Conservation (phyloP, 2,888 invertebrate species). For the Microplitis manilae region DNA sequence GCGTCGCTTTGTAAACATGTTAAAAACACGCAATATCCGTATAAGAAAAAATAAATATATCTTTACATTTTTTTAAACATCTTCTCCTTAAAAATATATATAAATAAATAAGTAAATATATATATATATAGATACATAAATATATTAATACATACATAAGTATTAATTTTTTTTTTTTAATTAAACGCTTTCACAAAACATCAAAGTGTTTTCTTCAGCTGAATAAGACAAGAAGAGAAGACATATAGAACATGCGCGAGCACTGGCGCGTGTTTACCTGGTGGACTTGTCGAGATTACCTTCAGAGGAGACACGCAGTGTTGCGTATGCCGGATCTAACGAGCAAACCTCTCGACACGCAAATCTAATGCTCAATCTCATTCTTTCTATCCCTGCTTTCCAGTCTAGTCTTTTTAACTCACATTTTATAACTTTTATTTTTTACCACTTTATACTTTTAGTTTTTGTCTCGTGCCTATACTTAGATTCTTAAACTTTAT, state of each 20-base stretch:
- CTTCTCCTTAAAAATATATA: neutral
- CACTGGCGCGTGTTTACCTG: conserved; percentile 37
- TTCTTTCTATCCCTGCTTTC: conserved; percentile 36
- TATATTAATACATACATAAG: neutral
- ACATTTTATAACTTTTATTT: conserved; percentile 21
- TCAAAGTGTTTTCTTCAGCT: conserved; percentile 14
- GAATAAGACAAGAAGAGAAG: conserved; percentile 12
- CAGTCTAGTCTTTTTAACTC: neutral
- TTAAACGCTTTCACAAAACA: conserved; percentile 35
- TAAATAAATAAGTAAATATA: neutral
- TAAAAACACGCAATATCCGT: conserved; percentile 39
- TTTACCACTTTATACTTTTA: conserved; percentile 19
- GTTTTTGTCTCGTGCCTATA: conserved; percentile 30
- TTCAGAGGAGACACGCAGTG: conserved; percentile 67
- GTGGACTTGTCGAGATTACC: conserved; percentile 40
- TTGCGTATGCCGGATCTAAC: conserved; percentile 69
- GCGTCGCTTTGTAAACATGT: conserved; percentile 33
- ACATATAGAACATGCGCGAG: conserved; percentile 28
- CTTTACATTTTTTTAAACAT: neutral
- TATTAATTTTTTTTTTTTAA: conserved; percentile 29
- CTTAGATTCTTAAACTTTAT: neutral
- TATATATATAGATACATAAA: neutral
- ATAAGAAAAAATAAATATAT: conserved; percentile 17
- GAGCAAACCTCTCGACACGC: conserved; percentile 58
- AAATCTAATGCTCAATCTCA: conserved; percentile 59